phyloP scores from a whole-genome alignment of 2,797 vertebrate genomes.

The Buceros bicornis region DNA sequence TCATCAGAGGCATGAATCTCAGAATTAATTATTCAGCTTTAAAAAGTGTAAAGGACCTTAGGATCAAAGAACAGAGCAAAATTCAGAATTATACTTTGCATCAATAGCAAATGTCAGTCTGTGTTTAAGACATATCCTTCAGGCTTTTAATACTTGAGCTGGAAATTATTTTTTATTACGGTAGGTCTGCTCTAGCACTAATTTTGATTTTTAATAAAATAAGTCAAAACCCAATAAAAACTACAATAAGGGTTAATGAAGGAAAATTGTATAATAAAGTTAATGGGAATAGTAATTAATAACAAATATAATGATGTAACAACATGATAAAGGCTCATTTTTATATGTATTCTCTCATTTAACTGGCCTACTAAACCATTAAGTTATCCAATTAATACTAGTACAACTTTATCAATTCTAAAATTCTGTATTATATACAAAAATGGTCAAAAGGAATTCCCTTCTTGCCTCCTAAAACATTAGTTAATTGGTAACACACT shows the following conservation, averaged over 20 bases:
- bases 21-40: neutral
- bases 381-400: neutral
- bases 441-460: neutral
- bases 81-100: neutral
- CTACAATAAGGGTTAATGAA: neutral
- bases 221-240: neutral
- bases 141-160: neutral
- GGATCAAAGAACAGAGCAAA: neutral
- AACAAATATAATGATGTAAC: no score
- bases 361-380: neutral
- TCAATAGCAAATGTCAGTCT: neutral
- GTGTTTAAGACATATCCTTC: neutral
- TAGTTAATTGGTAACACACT: neutral
- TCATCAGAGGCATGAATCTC: neutral
- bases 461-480: neutral
- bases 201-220: neutral
- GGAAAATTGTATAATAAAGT: neutral
- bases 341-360: neutral
- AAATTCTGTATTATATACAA: neutral
- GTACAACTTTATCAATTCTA: neutral
- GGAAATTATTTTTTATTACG: neutral
- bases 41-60: neutral
- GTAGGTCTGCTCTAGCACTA: neutral
- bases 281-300: neutral
- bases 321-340: neutral